These are phyloP conservation scores for Agrochola litura DNA, from an alignment of 2,888 invertebrate genomes.

Conservation along the genomic window DNA sequence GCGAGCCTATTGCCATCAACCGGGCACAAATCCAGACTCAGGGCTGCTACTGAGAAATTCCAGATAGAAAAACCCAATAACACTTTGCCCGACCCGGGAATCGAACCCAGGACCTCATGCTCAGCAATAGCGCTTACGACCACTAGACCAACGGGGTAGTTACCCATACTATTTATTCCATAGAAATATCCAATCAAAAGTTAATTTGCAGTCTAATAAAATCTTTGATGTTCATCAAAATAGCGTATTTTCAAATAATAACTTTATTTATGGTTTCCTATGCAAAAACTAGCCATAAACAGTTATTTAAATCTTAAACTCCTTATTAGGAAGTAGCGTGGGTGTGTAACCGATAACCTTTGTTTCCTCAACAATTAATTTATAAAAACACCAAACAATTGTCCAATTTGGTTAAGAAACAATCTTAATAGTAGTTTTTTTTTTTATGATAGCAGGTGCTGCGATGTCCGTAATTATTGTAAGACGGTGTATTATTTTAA, in stretches of 20 bases:
- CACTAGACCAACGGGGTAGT: too few species aligned
- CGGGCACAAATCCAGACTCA: too few species aligned
- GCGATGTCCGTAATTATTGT: conserved; percentile 45
- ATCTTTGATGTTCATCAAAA: conserved; percentile 8
- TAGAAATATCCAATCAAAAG: neutral
- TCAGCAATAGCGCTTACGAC: too few species aligned
- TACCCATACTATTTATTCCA: too few species aligned
- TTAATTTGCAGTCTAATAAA: conserved; percentile 11
- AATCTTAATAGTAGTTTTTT: conserved; percentile 26
- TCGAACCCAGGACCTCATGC: too few species aligned
- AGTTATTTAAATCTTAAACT: conserved; percentile 28
- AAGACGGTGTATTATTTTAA: conserved; percentile 55
- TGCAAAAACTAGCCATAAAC: conserved; percentile 21
- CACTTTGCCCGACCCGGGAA: too few species aligned
- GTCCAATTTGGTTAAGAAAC: conserved; percentile 33
- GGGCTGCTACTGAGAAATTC: too few species aligned
- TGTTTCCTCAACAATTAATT: conserved; percentile 44
- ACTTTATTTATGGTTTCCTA: conserved; percentile 35
- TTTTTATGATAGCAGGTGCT: conserved; percentile 34
- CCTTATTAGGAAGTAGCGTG: conserved; percentile 51
- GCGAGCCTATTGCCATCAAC: too few species aligned
- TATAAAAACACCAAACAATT: conserved; percentile 33
- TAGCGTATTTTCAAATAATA: conserved; percentile 10
- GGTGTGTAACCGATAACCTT: conserved; percentile 41
- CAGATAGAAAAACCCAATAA: too few species aligned